Base-by-base conservation (phyloP, 2,888 invertebrate genomes). In the Lasius fuliginosus region DNA sequence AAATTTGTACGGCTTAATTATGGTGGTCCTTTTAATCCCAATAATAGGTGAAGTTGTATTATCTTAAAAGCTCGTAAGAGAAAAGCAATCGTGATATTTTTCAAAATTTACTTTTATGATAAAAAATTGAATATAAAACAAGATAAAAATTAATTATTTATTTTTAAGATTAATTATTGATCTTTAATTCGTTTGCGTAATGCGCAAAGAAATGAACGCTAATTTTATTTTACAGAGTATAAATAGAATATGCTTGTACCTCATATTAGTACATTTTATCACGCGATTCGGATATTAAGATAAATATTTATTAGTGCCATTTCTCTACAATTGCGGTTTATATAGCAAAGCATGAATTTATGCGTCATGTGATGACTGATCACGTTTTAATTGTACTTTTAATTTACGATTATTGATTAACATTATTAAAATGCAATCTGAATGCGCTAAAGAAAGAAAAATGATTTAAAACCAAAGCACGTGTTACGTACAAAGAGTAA, bases 321-420 rank as follows among this genome's bases (percentile, higher is more conserved):
- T 60, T 60, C 15, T 60, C 11, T 27, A 30, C 40, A 53, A 42
- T 36, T 74, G 12, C 3, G 6, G 3, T 33, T 30, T 62, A 30
- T 18, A 33, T 18, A 60, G 27, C 18, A 27, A 60, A 58, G 1
- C n/a, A 12, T 42, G 36, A 40, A 74, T 74, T 74, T 60, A 40
- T 74, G 8, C 8, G 30, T 62, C 12, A 62, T 2, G 8, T 30
- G 60, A 15, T 58, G 15, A 62, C 2, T 15, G 42, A 62, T 40
- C 8, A 27, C 27, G 27, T 46, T 74, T 74, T 62, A 62, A 62
- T 62, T 30, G 62, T n/a, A 42, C 30, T 74, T 74, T 74, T 74
- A 74, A 74, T 62, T 62, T 15, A 62, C 2, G n/a, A 74, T 74
- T 42, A 62, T 42, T 27, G 27, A 53, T 27, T 23, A 40, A 12